Base-by-base conservation (phyloP, 2,797 vertebrate species). In the Ataeniobius toweri region DNA sequence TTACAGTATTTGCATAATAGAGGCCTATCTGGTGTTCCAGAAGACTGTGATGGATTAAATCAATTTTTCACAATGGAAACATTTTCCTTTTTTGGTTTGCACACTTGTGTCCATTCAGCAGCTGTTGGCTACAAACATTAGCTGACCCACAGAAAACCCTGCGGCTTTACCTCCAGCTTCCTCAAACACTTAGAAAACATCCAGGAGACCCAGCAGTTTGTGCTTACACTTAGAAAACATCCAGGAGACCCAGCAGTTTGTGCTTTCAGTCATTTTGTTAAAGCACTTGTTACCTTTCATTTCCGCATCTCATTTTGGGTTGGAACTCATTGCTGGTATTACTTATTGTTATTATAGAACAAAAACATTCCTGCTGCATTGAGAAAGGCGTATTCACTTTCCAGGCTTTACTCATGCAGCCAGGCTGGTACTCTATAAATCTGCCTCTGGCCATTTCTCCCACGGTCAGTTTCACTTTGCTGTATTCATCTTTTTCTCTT, bases 401-500 rank as follows among this genome's bases (percentile, higher is more conserved):
- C 74, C 69, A 8, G 31, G 44, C 55, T 56, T 69, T 86, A 55
- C 41, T 73, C 63, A 72, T 73, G 67, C 76, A 82, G 28, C 72
- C 59, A 76, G 73, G 89, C 80, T 76, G 73, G 88, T 84, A 83
- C 51, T 63, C 75, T 50, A 53, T 26, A 8, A 65, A 28, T 44
- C 76, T 16, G 63, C 82, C 70, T 46, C 78, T 90, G 73, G 1
- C 67, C 83, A 89, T 91, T 91, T 86, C 80, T 75, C 81, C 90
- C 91, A 88, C 74, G n/a, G 78, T 77, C 75, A 69, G 44, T 73
- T 77, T 70, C 75, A 39, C 70, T 77, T 75, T 83, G 77, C 84
- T 84, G 84, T 82, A 82, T 88, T 85, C 84, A 89, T 88, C 78
- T 85, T 81, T 48, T 81, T 76, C 59, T 68, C 83, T 77, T 87